A percentile compares a stretch with the other conserved stretches of the same genome.
These are phyloP conservation scores for Scophthalmus maximus DNA, from an alignment of 2,113 vertebrate species.

Conservation along the genomic window DNA sequence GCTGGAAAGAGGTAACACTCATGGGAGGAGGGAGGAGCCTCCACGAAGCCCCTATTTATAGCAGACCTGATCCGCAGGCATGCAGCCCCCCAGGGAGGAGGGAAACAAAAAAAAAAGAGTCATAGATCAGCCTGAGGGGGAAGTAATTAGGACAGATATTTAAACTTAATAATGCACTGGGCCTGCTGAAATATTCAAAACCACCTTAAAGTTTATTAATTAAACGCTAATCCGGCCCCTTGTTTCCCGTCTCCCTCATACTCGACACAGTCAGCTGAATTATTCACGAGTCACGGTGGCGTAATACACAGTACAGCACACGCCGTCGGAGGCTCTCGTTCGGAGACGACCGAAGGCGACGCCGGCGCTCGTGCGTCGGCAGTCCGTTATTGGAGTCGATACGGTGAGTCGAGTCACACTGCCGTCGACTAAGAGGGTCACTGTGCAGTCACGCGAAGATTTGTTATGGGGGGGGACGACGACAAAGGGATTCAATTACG, in stretches of 20 bases:
- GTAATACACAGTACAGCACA: constrained; percentile 46
- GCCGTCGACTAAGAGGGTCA: constrained; percentile 70
- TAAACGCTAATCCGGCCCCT: constrained; percentile 68
- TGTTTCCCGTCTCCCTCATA: constrained; percentile 64
- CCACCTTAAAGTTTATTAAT: constrained; percentile 79
- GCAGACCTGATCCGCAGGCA: constrained; percentile 58
- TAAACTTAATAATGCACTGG: constrained; percentile 79
- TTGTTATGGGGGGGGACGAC: constrained; percentile 52
- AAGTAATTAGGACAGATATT: constrained; percentile 81
- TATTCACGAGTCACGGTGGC: constrained; percentile 59
- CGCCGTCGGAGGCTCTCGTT: constrained; percentile 62
- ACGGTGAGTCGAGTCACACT: constrained; percentile 58
- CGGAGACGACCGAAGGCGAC: constrained; percentile 71
- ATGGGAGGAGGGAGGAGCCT: constrained; percentile 40
- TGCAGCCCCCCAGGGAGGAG: constrained; percentile 17
- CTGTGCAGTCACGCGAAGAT: constrained; percentile 62
- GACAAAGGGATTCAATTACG: constrained; percentile 57
- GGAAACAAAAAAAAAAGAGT: constrained; percentile 65
- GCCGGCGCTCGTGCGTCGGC: constrained; percentile 41
- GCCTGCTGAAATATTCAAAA: constrained; percentile 71
- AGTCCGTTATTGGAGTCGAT: constrained; percentile 57
- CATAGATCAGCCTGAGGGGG: constrained; percentile 73
- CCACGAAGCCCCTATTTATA: constrained; percentile 71
- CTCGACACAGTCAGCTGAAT: constrained; percentile 60
- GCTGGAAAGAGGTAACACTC: constrained; percentile 33